Percentiles rank a stretch among this genome's conserved stretches.
Conservation (phyloP, 2,797 vertebrate species). For the Sciaenops ocellatus region DNA sequence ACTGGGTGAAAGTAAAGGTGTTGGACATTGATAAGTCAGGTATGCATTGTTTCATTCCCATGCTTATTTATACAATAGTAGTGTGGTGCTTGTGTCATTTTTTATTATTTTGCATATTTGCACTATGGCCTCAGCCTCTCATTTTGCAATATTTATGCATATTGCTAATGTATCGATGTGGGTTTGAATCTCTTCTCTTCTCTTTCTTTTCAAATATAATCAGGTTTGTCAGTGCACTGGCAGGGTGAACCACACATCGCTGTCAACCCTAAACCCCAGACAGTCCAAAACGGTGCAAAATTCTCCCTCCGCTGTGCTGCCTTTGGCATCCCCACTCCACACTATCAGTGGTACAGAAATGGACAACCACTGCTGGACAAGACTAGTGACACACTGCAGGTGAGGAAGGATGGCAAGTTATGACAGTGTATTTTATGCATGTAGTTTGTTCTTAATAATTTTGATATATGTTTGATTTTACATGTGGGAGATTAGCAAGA, state of each 20-base stretch:
- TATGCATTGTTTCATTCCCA: constrained; percentile 30
- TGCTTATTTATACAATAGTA: not conserved
- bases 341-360: constrained; percentile 91
- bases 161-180: not conserved
- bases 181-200: constrained; percentile 18
- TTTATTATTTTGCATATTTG: not conserved
- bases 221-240: constrained; percentile 85
- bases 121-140: not conserved
- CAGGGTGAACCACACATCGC: constrained; percentile 85
- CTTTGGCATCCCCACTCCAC: constrained; percentile 87
- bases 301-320: constrained; percentile 85
- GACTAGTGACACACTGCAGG: constrained; percentile 82
- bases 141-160: not conserved
- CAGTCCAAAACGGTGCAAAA: constrained; percentile 72
- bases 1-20: constrained; percentile 91
- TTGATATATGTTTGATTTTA: constrained; percentile 18
- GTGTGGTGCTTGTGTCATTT: not conserved
- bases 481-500: not conserved
- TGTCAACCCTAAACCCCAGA: constrained; percentile 81
- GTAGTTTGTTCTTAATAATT: not conserved
- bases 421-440: no score
- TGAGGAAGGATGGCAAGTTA: constrained; percentile 57
- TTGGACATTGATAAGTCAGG: constrained; percentile 80
- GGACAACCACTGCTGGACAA: constrained; percentile 81
- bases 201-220: constrained; percentile 17